A percentile compares a stretch with the other conserved stretches of the same genome.
These are phyloP conservation scores for Pseudococcus longispinus DNA, from an alignment of 2,888 invertebrate species.

Conservation along the genomic window DNA sequence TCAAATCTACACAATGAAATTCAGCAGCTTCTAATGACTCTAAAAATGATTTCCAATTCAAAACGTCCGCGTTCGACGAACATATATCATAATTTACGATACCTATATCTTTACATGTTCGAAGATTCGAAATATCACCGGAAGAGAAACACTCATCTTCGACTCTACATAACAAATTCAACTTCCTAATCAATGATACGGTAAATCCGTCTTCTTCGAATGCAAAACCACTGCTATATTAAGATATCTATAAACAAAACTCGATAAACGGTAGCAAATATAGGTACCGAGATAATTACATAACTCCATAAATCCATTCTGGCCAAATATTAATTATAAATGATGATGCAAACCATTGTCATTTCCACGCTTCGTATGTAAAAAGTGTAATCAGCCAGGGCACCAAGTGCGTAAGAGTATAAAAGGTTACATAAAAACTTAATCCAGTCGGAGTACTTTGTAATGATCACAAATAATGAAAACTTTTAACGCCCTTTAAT, in stretches of 20 bases:
- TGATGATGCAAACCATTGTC: background rate
- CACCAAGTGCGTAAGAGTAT: background rate
- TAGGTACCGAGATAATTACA: background rate
- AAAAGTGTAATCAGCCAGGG: background rate
- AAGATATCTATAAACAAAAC: background rate
- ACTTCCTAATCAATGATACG: background rate
- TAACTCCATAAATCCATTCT: background rate
- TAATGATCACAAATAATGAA: background rate
- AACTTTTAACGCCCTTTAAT: constrained; percentile 29
- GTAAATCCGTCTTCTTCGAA: background rate
- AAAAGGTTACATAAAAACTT: background rate
- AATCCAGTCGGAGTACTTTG: background rate
- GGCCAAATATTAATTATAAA: constrained; percentile 5
- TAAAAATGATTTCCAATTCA: background rate
- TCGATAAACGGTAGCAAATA: background rate
- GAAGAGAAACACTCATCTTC: background rate
- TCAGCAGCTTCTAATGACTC: no score
- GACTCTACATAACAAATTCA: background rate
- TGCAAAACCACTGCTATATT: background rate
- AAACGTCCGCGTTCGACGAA: background rate
- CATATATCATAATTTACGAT: background rate
- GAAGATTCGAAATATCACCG: background rate
- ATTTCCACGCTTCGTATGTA: background rate
- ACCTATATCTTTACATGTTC: background rate
- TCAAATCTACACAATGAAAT: background rate